Evolutionary conservation across 2,797 vertebrate genomes (phyloP).

Genomic region (Micromesistius poutassou): DNA sequence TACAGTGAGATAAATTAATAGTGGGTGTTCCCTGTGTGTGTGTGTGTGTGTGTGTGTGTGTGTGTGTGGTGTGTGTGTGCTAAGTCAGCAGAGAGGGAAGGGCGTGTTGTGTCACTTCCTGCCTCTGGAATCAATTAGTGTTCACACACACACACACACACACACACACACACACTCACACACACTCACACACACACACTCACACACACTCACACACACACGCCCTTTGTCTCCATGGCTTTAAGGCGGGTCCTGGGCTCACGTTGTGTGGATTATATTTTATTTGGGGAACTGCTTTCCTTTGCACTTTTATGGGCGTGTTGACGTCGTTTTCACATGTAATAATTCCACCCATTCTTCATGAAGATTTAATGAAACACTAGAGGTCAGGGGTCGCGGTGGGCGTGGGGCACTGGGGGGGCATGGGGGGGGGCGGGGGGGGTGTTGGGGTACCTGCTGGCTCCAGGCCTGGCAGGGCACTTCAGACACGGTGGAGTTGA

Average conservation of each 20-base stretch:
- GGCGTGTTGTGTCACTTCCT: background rate
- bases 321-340: background rate
- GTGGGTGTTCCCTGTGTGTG: background rate
- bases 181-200: too few relatives aligned
- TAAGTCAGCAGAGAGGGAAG: background rate
- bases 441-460: slow-evolving; percentile 77
- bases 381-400: background rate
- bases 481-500: slow-evolving; percentile 78
- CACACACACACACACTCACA: background rate
- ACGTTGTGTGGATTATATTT: background rate
- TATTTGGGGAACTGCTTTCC: background rate
- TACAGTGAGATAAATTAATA: background rate
- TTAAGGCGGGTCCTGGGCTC: background rate
- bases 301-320: background rate
- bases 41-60: background rate
- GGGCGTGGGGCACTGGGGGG: background rate
- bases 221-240: background rate
- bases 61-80: background rate
- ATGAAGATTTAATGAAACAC: background rate
- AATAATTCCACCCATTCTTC: background rate
- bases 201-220: too few relatives aligned
- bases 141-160: background rate
- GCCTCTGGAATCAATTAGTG: background rate
- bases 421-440: background rate
- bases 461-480: slow-evolving; percentile 84